Percentiles rank a stretch among this genome's conserved stretches.
phyloP scores from a whole-genome alignment of 2,888 invertebrate species.

The Pomacea canaliculata region DNA sequence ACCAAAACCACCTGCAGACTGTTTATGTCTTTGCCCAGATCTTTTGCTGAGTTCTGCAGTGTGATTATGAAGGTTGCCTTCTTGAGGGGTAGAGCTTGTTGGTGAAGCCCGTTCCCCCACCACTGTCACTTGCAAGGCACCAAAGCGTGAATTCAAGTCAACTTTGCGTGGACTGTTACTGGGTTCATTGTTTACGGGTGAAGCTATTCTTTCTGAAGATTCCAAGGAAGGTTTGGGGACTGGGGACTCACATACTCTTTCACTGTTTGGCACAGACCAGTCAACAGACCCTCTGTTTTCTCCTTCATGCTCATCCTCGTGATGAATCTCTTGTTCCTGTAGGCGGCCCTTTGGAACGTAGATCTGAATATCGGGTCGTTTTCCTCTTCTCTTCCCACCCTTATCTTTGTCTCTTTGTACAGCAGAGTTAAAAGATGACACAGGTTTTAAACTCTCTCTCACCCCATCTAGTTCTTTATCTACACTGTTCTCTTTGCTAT shows the following conservation, averaged over 20 bases:
- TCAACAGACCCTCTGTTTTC: slow-evolving; percentile 37
- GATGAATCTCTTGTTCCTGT: slow-evolving; percentile 42
- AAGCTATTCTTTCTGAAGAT: background rate
- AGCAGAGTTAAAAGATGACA: background rate
- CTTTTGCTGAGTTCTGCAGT: background rate
- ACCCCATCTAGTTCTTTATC: slow-evolving; percentile 18
- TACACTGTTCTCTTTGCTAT: slow-evolving; percentile 50
- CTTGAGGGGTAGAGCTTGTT: background rate
- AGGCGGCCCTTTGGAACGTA: slow-evolving; percentile 57
- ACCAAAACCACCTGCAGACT: background rate
- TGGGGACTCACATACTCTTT: background rate
- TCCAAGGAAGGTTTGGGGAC: slow-evolving; percentile 2
- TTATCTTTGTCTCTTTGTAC: slow-evolving; percentile 4
- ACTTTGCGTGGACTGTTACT: slow-evolving; percentile 33
- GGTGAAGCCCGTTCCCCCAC: slow-evolving; percentile 33
- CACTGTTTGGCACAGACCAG: slow-evolving; percentile 26
- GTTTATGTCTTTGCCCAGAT: background rate
- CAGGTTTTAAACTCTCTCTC: background rate
- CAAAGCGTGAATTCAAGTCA: slow-evolving; percentile 38
- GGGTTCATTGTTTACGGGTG: background rate
- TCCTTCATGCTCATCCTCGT: slow-evolving; percentile 29
- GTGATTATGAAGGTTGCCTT: background rate
- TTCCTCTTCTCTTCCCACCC: slow-evolving; percentile 22
- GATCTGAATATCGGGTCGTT: slow-evolving; percentile 56
- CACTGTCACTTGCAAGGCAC: slow-evolving; percentile 54